A percentile compares a stretch with the other conserved stretches of the same genome.
phyloP scores from a whole-genome alignment of 2,888 invertebrate genomes.

The Junonia oenone region DNA sequence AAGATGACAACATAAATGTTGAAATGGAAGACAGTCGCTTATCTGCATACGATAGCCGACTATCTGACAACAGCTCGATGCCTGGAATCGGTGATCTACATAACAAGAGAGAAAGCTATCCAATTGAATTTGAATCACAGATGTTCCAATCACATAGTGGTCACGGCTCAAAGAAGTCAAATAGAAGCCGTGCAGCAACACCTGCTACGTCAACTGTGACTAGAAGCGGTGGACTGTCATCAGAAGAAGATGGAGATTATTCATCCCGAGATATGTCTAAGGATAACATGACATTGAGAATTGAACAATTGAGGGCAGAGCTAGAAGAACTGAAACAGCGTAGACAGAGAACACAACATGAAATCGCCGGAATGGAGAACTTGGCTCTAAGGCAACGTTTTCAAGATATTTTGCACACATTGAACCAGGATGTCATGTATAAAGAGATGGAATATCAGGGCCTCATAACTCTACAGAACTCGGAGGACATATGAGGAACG shows the following conservation, averaged over 20 bases:
- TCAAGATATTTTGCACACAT: slow-evolving; percentile 87
- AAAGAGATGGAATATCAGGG: slow-evolving; percentile 85
- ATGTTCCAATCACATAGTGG: slow-evolving; percentile 44
- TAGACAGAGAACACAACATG: slow-evolving; percentile 88
- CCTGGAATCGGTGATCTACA: slow-evolving; percentile 44
- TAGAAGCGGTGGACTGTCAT: slow-evolving; percentile 46
- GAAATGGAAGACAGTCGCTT: slow-evolving; percentile 90
- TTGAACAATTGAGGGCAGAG: slow-evolving; percentile 86
- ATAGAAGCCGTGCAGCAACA: slow-evolving; percentile 39
- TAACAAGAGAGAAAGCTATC: slow-evolving; percentile 40
- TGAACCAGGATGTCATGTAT: slow-evolving; percentile 88
- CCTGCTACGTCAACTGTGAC: slow-evolving; percentile 40
- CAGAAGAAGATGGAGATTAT: slow-evolving; percentile 57
- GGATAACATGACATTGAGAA: slow-evolving; percentile 80
- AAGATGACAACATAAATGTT: slow-evolving; percentile 88
- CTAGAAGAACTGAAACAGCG: slow-evolving; percentile 86
- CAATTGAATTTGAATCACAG: slow-evolving; percentile 59
- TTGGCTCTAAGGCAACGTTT: slow-evolving; percentile 89
- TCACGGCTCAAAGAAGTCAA: slow-evolving; percentile 38
- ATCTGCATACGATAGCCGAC: slow-evolving; percentile 85
- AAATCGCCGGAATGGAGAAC: slow-evolving; percentile 92
- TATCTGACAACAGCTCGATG: slow-evolving; percentile 81
- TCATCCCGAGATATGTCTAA: slow-evolving; percentile 52
- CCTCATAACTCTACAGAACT: slow-evolving; percentile 58
- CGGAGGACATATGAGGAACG: slow-evolving; percentile 57